Evolutionary conservation across 2,888 invertebrate species (phyloP).

Genomic region (Conus canariensis): DNA sequence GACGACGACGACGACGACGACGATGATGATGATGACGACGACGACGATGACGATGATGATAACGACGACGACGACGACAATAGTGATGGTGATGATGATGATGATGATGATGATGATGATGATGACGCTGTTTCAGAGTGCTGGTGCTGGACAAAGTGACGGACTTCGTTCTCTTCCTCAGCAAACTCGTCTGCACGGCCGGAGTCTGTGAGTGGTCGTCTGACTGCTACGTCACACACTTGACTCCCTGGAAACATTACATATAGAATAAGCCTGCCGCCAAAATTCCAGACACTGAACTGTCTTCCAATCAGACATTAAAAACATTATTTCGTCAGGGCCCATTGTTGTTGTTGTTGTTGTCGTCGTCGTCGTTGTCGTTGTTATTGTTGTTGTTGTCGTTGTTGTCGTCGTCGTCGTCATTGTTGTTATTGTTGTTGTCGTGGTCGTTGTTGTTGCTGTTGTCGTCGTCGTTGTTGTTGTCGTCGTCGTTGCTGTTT

Average conservation of each 20-base stretch:
- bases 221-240: neutral
- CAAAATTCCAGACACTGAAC: too few relatives aligned
- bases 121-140: conserved; percentile 37
- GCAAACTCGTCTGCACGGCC: conserved; percentile 90
- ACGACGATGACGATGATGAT: neutral
- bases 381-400: too few relatives aligned
- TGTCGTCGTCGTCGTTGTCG: too few relatives aligned
- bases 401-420: too few relatives aligned
- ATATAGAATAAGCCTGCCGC: too few relatives aligned
- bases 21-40: neutral
- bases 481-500: too few relatives aligned
- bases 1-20: neutral
- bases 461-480: too few relatives aligned
- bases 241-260: too few relatives aligned
- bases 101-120: neutral
- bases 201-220: conserved; percentile 83
- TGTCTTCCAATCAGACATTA: too few relatives aligned
- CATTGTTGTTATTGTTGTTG: too few relatives aligned
- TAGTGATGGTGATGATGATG: neutral
- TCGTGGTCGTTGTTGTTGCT: too few relatives aligned
- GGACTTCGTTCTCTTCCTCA: conserved; percentile 94
- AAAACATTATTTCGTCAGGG: too few relatives aligned
- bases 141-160: conserved; percentile 75
- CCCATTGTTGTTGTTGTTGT: neutral
- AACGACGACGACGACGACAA: neutral